Evolutionary conservation across 2,113 vertebrate genomes (phyloP), one percentile per base, ranked within the genome.

Genomic region (Orthonyx spaldingii): DNA sequence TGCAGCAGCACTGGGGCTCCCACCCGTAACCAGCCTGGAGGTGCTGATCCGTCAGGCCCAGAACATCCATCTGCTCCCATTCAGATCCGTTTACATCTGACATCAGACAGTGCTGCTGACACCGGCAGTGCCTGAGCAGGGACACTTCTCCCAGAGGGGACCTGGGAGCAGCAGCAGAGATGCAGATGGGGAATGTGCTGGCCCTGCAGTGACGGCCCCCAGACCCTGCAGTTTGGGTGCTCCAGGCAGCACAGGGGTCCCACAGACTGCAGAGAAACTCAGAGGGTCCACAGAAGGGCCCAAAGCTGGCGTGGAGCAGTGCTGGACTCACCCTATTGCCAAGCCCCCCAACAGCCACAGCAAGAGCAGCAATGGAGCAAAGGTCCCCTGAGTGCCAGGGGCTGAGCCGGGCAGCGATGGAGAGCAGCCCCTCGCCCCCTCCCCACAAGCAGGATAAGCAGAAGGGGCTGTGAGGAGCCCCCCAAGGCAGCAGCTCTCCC

Each of bases 361-460:
- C 21, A 1, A 49, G 42, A 55, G 46, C 65, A 60, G 63, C 0
- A 0, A 70, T 4, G n/a, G 15, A 94, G 47, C 50, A 2, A 60
- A 61, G 24, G 19, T 12, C 15, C 44, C 1, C 0, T 0, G 0
- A 35, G 59, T 0, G 21, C 53, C 3, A 0, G 17, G 24, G 49
- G 49, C 57, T 35, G 61, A 75, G 84, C 37, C 63, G 49, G 47
- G 70, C 76, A 76, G 57, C 39, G 70, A 61, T 35, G 27, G 20
- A 56, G 46, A 64, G 53, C 90, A 82, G 33, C 70, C 47, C 59
- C 49, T 11, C 0, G 0, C 7, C 44, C 61, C 37, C 42, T 79
- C 30, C 63, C 78, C 11, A 1, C 0, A 1, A 47, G 57, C 16
- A 2, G 59, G 46, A 22, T 1, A 3, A 68, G 80, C 66, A 68